Evolutionary conservation across 2,797 vertebrate species (phyloP).

Genomic region (Phoeniculus purpureus): DNA sequence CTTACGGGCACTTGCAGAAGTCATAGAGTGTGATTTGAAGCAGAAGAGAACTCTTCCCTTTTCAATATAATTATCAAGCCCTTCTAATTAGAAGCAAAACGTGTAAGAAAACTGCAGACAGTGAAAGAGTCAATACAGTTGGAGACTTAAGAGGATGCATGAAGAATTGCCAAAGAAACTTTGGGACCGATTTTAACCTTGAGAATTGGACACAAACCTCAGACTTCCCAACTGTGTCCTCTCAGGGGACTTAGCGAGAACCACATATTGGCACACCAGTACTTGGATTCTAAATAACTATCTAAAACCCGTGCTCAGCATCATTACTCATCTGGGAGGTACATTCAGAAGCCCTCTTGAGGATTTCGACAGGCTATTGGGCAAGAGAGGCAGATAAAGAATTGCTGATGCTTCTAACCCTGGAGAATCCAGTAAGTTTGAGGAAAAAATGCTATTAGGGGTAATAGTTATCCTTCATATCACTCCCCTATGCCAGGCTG

Average conservation of each 20-base stretch:
- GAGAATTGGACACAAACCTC: background rate
- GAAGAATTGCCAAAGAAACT: background rate
- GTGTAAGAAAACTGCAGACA: background rate
- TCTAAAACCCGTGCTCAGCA: background rate
- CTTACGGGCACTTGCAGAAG: background rate
- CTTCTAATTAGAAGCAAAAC: conserved; percentile 18
- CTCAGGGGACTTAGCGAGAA: background rate
- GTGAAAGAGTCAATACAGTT: background rate
- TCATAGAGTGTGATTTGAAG: background rate
- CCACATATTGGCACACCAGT: background rate
- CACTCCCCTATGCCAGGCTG: background rate
- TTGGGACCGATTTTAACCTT: conserved; percentile 1
- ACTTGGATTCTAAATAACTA: conserved; percentile 29
- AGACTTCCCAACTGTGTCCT: background rate
- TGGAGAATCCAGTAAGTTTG: conserved; percentile 20
- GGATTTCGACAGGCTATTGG: background rate
- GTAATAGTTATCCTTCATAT: conserved; percentile 33
- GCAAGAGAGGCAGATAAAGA: conserved; percentile 34
- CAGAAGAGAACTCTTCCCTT: background rate
- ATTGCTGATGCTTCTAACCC: conserved; percentile 40
- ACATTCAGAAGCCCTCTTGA: conserved; percentile 15
- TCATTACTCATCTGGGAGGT: conserved; percentile 49
- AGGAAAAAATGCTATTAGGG: background rate
- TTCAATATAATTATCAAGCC: background rate
- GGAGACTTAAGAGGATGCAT: background rate